Base-by-base conservation (phyloP, 2,113 vertebrate genomes). In the Myodes glareolus region DNA sequence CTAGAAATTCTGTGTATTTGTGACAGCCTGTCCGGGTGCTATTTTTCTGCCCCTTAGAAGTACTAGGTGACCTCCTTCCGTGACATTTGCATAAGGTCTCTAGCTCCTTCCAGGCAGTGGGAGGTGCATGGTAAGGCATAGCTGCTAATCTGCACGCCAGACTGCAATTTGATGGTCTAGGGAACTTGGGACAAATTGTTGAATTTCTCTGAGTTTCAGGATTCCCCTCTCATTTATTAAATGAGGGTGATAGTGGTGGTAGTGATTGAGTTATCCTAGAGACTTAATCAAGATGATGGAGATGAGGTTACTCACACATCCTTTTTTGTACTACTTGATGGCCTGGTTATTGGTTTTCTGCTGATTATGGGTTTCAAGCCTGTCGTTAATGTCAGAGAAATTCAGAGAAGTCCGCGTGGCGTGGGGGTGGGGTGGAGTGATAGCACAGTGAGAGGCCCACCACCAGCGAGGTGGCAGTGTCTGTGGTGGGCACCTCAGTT, bases 241-340 rank as follows among this genome's bases (percentile, higher is more conserved):
- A 90, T 63, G 14, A 7, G 9, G 52, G 29, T 39, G 31, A 8
- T 70, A 7, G 12, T 6, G 19, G 4, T 33, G 67, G 3, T 42
- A 39, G 6, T 76, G 82, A n/a, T 42, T 82, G 72, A 94, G 47
- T 87, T 90, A 63, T 76, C 78, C 50, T 76, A 80, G 95, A 70
- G 55, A 89, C 52, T 84, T 90, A 90, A 73, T 88, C 88, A 90
- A 75, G 87, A 90, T 92, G 75, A 86, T 27, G 45, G 68, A 39
- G 55, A n/a, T 90, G 85, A 77, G 58, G 39, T 72, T 33, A 90
- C 47, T 65, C 81, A 33, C 76, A 85, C 14, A 14, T 33, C n/a
- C 31, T 78, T 52, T 39, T 19, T 81, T 91, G 29, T 91, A 23
- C 52, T 70, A 33, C 52, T 55, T 82, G 68, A 65, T 78, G 0